A percentile compares a stretch with the other conserved stretches of the same genome.
Conservation (phyloP, 2,888 invertebrate species). For the Drosophila pseudotalamancana region DNA sequence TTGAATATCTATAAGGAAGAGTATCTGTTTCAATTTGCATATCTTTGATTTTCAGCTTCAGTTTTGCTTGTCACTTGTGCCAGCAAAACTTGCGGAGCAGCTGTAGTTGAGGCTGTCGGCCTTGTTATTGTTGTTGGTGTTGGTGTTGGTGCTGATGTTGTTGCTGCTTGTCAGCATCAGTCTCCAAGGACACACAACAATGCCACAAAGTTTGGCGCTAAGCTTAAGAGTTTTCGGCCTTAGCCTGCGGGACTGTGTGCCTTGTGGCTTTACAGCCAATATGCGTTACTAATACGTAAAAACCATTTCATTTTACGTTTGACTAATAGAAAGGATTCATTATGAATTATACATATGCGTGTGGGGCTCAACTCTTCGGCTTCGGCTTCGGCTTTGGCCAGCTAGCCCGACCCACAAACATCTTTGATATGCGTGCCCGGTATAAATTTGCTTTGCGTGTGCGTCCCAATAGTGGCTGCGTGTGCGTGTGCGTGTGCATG, state of each 20-base stretch:
- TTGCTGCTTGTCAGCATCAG: conserved; percentile 53
- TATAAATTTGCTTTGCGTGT: conserved; percentile 50
- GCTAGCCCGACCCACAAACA: conserved; percentile 1
- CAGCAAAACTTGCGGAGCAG: conserved; percentile 32
- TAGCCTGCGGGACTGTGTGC: conserved; percentile 22
- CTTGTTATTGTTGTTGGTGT: conserved; percentile 11
- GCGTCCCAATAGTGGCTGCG: conserved; percentile 30
- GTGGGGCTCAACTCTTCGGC: conserved; percentile 20
- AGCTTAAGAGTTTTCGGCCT: conserved; percentile 62
- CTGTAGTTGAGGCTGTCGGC: conserved; percentile 33
- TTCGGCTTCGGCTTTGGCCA: conserved; percentile 11
- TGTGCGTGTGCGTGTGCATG: conserved; percentile 5
- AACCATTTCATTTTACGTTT: conserved; percentile 77
- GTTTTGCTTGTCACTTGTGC: conserved; percentile 25
- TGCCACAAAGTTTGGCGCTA: conserved; percentile 55
- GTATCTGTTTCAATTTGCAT: conserved; percentile 80
- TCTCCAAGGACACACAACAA: conserved; percentile 66
- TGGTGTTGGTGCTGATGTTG: conserved; percentile 16
- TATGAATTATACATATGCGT: conserved; percentile 76
- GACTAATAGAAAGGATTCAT: conserved; percentile 81
- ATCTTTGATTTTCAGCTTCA: conserved; percentile 73
- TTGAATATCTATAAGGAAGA: conserved; percentile 43
- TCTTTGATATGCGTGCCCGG: conserved; percentile 52
- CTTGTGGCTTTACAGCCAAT: conserved; percentile 68
- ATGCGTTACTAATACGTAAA: conserved; percentile 69